Conservation (phyloP, 2,888 invertebrate species). For the Calliphora vomitoria region DNA sequence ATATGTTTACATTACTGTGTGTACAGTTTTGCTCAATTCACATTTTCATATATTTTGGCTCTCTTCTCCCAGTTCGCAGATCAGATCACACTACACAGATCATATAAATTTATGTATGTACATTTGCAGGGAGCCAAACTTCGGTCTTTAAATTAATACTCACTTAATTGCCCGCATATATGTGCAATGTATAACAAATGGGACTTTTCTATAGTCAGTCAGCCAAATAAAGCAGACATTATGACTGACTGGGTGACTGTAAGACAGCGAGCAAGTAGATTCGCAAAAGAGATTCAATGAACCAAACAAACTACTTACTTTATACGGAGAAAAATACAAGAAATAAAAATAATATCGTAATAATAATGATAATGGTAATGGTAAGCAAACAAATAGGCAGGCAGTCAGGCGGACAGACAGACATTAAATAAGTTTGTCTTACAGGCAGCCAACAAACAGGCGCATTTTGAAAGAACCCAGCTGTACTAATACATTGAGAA, state of each 20-base stretch:
- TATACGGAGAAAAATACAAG: neutral
- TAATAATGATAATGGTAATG: slow-evolving; percentile 26
- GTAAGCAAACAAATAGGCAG: slow-evolving; percentile 38
- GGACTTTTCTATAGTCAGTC: slow-evolving; percentile 16
- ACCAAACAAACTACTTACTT: slow-evolving; percentile 28
- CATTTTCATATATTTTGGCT: neutral
- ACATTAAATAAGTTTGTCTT: slow-evolving; percentile 33
- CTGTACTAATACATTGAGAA: slow-evolving; percentile 17
- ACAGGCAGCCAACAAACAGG: slow-evolving; percentile 28
- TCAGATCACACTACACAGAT: slow-evolving; percentile 59
- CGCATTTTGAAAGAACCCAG: slow-evolving; percentile 31
- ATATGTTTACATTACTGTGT: too few species aligned
- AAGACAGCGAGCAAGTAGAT: slow-evolving; percentile 23
- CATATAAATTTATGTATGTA: slow-evolving; percentile 59
- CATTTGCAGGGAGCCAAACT: slow-evolving; percentile 35
- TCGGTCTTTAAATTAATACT: slow-evolving; percentile 58
- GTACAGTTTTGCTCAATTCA: too few species aligned
- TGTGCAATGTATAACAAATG: slow-evolving; percentile 42
- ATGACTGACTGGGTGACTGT: slow-evolving; percentile 29
- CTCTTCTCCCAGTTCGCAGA: slow-evolving; percentile 19
- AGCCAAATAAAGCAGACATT: slow-evolving; percentile 41
- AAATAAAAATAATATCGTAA: slow-evolving; percentile 18
- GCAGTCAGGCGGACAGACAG: slow-evolving; percentile 23
- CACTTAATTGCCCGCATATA: slow-evolving; percentile 64
- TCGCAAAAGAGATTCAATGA: slow-evolving; percentile 33